These are phyloP conservation scores for Chaetops frenatus DNA, from an alignment of 2,113 vertebrate species.

Conservation along the genomic window DNA sequence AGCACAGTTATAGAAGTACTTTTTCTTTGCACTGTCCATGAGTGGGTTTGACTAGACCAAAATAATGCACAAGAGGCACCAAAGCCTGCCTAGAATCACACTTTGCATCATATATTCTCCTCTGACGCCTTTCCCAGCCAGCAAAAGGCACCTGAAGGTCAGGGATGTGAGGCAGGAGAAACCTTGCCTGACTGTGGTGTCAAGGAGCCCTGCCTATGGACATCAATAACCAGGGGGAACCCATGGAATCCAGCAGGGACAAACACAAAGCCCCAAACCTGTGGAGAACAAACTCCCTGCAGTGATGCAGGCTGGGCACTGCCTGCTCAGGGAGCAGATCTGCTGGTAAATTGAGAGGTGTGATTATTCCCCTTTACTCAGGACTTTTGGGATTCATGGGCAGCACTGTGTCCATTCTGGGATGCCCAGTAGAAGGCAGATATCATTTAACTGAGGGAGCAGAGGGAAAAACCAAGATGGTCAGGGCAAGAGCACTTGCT, in stretches of 20 bases:
- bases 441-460: not conserved
- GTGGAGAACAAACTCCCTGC: not conserved
- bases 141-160: not conserved
- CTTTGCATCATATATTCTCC: not conserved
- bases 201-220: not conserved
- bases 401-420: not conserved
- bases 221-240: not conserved
- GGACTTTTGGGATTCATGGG: not conserved
- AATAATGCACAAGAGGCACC: not conserved
- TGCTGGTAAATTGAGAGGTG: not conserved
- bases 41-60: conserved; percentile 28
- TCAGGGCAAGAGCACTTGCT: not conserved
- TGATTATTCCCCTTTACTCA: not conserved
- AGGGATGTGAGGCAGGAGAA: not conserved
- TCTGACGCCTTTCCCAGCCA: not conserved
- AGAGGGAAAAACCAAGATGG: not conserved
- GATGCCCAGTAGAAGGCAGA: not conserved
- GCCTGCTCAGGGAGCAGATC: not conserved
- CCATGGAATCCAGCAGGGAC: not conserved
- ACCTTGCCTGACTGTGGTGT: not conserved
- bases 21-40: not conserved
- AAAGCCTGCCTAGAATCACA: not conserved
- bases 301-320: accelerated
- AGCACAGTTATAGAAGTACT: not conserved
- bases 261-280: not conserved